Evolutionary conservation across 2,888 invertebrate species (phyloP), one percentile per base, ranked within the genome.

Genomic region (Mylabris sibirica): DNA sequence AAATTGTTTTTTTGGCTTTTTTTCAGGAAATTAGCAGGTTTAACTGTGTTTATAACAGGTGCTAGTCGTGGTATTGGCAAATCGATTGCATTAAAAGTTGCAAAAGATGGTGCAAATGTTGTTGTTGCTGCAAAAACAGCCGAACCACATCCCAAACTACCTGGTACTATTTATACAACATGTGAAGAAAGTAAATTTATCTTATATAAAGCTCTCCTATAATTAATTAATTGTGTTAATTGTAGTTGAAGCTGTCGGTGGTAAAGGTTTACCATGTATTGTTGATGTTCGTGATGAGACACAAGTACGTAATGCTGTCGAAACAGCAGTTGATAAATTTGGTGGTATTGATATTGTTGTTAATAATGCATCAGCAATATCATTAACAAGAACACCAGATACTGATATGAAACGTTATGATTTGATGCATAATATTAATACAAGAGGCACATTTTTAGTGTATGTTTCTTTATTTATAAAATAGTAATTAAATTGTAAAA

Each of bases 321-420:
- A 93, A 79, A 88, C 88, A 75, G 92, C 95, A 26, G 90, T 95
- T 0, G 88, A 90, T 68, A 91, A 91, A 86, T 99, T 99, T 86
- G 98, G 98, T 38, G 97, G 98, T 12, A 97, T 99, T 77, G 99
- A 99, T 82, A 93, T 99, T 75, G 85, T 96, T 22, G 87, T 99
- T 20, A 99, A 99, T 87, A 99, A 99, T 87, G 99, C 99, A 1
- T 97, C 97, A 72, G 98, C 98, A 12, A 99, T 99, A 78, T 91
- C 91, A 0, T 86, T 96, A 64, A 93, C 96, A 0, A 90, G 90
- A 62, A 98, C 98, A 0, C 86, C 89, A 2, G 86, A 91, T 8
- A 97, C 97, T 0, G 92, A 95, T 49, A 98, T 99, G 97, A 99
- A 99, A 86, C 89, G 91, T 84, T 99, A 95, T 82, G 99, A 99